Evolutionary conservation across 2,797 vertebrate species (phyloP).

Genomic region (Catharus ustulatus): DNA sequence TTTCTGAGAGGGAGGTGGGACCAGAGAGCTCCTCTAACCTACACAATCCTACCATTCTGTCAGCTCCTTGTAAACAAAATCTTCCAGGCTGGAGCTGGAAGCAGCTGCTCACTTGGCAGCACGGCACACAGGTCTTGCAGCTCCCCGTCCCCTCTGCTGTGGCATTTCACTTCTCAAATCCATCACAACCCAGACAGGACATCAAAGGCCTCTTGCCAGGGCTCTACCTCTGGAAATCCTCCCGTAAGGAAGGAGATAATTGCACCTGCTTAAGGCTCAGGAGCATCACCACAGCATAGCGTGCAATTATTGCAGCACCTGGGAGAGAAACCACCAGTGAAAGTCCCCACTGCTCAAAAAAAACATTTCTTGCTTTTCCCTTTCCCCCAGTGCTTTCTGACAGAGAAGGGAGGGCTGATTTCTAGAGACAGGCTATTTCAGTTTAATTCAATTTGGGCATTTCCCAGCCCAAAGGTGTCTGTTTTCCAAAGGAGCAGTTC

Average conservation of each 20-base stretch:
- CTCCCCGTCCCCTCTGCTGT: not conserved
- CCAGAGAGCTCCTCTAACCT: constrained; percentile 2
- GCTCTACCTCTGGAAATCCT: not conserved
- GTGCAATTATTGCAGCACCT: not conserved
- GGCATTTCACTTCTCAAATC: not conserved
- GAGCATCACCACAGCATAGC: not conserved
- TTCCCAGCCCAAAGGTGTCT: not conserved
- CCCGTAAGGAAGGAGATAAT: not conserved
- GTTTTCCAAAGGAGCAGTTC: not conserved
- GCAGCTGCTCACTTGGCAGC: not conserved
- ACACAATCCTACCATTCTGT: not conserved
- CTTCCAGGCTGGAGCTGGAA: not conserved
- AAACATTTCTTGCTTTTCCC: not conserved
- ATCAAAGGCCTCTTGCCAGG: not conserved
- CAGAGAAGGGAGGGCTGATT: not conserved
- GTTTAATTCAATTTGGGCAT: not conserved
- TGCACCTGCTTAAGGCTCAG: not conserved
- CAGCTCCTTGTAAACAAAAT: not conserved
- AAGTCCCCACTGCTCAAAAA: not conserved
- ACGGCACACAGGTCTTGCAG: not conserved
- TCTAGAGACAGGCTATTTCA: not conserved
- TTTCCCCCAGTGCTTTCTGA: not conserved
- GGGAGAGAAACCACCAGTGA: not conserved
- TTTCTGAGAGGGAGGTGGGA: constrained; percentile 6
- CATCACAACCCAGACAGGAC: not conserved